Evolutionary conservation across 2,888 invertebrate genomes (phyloP).

Genomic region (Rotaria magnacalcarata): DNA sequence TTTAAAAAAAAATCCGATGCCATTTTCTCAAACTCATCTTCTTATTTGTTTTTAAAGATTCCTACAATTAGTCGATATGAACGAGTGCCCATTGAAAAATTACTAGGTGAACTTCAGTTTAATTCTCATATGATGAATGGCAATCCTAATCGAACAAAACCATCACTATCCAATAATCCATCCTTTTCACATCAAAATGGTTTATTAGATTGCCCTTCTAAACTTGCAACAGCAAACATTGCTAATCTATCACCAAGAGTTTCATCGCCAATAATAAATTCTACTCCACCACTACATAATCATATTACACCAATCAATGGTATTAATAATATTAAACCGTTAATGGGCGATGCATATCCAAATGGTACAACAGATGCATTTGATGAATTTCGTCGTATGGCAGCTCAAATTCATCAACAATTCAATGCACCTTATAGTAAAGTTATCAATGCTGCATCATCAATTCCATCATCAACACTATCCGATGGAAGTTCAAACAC

Average conservation of each 20-base stretch:
- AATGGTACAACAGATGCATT: neutral
- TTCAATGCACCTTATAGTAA: slow-evolving; percentile 18
- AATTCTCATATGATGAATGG: neutral
- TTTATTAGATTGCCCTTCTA: neutral
- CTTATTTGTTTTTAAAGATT: neutral
- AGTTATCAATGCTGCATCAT: neutral
- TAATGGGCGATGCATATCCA: neutral
- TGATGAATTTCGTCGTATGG: slow-evolving; percentile 7
- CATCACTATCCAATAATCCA: neutral
- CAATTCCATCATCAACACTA: neutral
- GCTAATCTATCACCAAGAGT: neutral
- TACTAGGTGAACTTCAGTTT: slow-evolving; percentile 21
- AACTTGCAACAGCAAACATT: neutral
- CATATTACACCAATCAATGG: neutral
- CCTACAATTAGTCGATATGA: neutral
- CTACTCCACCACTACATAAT: neutral
- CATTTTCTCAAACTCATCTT: too few relatives aligned
- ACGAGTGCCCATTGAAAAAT: neutral
- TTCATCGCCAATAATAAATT: neutral
- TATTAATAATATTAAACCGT: neutral
- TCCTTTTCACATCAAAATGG: neutral
- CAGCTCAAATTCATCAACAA: slow-evolving; percentile 9
- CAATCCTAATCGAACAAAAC: neutral
- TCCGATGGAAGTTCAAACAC: neutral
- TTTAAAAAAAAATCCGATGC: neutral